Evolutionary conservation across 2,888 invertebrate genomes (phyloP).

Genomic region (Brachyopa scutellaris): DNA sequence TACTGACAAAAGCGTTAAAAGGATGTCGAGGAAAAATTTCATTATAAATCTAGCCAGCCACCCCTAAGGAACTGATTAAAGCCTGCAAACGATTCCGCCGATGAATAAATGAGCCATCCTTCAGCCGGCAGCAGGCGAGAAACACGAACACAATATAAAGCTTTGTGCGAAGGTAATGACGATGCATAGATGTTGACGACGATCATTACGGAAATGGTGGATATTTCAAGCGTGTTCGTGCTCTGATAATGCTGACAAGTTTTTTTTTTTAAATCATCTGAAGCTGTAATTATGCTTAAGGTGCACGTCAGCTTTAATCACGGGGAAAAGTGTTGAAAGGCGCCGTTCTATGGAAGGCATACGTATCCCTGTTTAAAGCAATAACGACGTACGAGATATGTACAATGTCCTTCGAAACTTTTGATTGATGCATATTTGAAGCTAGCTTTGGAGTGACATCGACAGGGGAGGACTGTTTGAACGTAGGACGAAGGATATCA

Average conservation of each 20-base stretch:
- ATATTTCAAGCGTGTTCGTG: neutral
- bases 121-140: neutral
- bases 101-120: constrained; percentile 18
- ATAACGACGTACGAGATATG: neutral
- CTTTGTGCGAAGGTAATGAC: neutral
- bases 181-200: neutral
- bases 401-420: constrained; percentile 12
- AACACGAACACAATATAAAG: neutral
- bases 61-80: constrained; percentile 2
- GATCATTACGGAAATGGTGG: neutral
- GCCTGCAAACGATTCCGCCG: neutral
- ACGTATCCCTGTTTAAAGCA: neutral
- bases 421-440: constrained; percentile 60
- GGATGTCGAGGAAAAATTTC: neutral
- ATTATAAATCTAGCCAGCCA: constrained; percentile 5
- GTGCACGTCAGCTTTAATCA: constrained; percentile 29
- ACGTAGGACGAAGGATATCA: constrained; percentile 13
- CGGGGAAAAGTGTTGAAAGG: neutral
- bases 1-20: neutral
- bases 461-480: neutral
- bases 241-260: constrained; percentile 18
- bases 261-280: too few relatives aligned
- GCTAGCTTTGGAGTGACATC: constrained; percentile 23
- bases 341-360: neutral
- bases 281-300: constrained; percentile 22